These are phyloP conservation scores for Eclectus roratus DNA, from an alignment of 2,113 vertebrate genomes.

Conservation along the genomic window DNA sequence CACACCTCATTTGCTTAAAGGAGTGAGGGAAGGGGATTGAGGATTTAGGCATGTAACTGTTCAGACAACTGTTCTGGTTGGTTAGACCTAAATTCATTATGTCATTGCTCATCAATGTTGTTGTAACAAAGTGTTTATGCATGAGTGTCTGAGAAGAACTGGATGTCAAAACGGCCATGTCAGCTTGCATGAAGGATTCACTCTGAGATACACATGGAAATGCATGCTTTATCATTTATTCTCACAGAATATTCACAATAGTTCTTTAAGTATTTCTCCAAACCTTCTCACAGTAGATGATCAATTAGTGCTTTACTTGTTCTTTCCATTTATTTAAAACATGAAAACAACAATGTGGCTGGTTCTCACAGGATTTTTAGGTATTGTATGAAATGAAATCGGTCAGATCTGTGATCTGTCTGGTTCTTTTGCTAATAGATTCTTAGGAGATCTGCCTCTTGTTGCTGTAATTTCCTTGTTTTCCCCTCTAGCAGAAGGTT, in stretches of 20 bases:
- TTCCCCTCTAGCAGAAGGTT: not conserved
- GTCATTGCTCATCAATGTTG: slow-evolving; percentile 51
- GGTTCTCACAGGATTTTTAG: not conserved
- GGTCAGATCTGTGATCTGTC: not conserved
- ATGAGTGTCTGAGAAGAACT: slow-evolving; percentile 53
- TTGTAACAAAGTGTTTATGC: slow-evolving; percentile 48
- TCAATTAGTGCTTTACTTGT: slow-evolving; percentile 32
- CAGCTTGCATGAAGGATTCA: slow-evolving; percentile 37
- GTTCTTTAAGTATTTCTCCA: slow-evolving; percentile 24
- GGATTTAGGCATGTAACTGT: not conserved
- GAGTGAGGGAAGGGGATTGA: not conserved
- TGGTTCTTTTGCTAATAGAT: not conserved
- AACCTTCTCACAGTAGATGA: slow-evolving; percentile 7
- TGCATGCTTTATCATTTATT: slow-evolving; percentile 16
- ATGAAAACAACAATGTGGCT: not conserved
- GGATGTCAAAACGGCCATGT: slow-evolving; percentile 34
- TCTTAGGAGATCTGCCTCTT: not conserved
- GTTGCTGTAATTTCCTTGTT: not conserved
- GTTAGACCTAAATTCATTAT: slow-evolving; percentile 54
- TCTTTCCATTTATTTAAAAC: not conserved
- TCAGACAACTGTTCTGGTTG: slow-evolving; percentile 13
- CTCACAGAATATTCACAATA: slow-evolving; percentile 42
- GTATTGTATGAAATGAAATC: not conserved
- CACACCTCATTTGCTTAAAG: not conserved
- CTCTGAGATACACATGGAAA: not conserved